phyloP scores from a whole-genome alignment of 2,797 vertebrate genomes.

The Gila robusta region DNA sequence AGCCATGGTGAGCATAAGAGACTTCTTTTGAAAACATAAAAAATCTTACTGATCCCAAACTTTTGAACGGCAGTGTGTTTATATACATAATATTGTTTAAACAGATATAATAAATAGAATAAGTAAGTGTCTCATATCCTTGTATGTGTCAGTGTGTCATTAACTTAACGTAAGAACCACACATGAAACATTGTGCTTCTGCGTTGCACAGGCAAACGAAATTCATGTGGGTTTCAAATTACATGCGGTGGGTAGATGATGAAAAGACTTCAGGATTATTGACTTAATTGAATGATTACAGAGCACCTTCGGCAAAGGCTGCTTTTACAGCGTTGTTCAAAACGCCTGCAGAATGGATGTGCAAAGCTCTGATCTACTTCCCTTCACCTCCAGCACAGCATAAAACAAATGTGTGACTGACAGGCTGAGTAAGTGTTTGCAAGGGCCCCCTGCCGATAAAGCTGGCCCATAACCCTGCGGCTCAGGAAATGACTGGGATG shows the following conservation, averaged over 20 bases:
- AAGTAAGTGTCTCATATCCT: background rate
- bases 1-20: too few species aligned
- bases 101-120: background rate
- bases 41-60: too few species aligned
- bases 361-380: slow-evolving; percentile 68
- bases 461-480: slow-evolving; percentile 90
- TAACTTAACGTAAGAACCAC: background rate
- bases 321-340: background rate
- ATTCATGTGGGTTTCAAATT: background rate
- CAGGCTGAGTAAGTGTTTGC: slow-evolving; percentile 78
- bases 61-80: too few species aligned
- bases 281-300: background rate
- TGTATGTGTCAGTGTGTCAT: background rate
- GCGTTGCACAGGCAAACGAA: background rate
- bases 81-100: background rate
- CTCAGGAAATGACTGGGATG: slow-evolving; percentile 98
- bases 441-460: slow-evolving; percentile 89
- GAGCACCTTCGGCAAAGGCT: background rate
- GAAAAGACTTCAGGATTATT: background rate
- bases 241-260: background rate
- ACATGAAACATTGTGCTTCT: background rate
- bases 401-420: slow-evolving; percentile 74
- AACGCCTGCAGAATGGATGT: background rate
- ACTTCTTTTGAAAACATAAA: too few species aligned
- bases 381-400: slow-evolving; percentile 84